phyloP scores from a whole-genome alignment of 2,113 vertebrate species.

The Euleptes europaea region DNA sequence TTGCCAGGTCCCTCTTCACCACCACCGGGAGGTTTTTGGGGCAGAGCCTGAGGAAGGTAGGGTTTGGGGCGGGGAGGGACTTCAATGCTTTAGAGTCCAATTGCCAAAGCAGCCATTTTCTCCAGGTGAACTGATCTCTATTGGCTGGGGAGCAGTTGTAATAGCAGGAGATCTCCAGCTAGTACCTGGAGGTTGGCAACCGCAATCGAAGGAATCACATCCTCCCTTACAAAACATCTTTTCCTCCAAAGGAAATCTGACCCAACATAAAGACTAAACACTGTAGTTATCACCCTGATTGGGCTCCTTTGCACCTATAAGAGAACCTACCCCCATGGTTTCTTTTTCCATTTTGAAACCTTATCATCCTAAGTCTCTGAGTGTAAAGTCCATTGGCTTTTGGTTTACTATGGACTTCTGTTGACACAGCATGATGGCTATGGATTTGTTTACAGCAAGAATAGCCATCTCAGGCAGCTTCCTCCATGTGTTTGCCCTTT shows the following conservation, averaged over 20 bases:
- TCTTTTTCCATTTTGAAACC: background rate
- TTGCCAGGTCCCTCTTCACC: no score
- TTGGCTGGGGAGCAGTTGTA: no score
- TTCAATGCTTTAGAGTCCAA: no score
- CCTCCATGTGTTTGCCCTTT: constrained; percentile 63
- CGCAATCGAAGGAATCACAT: no score
- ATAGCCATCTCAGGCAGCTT: constrained; percentile 45
- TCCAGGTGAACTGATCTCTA: no score
- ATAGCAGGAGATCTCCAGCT: no score
- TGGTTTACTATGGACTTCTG: constrained; percentile 31
- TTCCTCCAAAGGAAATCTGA: background rate
- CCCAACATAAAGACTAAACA: background rate
- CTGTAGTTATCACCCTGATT: background rate
- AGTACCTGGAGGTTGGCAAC: no score
- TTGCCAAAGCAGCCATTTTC: no score
- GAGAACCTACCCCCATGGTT: background rate
- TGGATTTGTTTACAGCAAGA: constrained; percentile 42
- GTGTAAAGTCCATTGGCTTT: background rate
- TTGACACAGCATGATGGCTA: background rate
- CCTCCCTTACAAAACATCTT: background rate
- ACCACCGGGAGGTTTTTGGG: no score
- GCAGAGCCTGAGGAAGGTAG: no score
- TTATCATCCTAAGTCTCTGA: background rate
- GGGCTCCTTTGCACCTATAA: background rate
- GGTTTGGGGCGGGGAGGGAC: no score